These are phyloP conservation scores for Latrodectus hesperus DNA, from an alignment of 2,888 invertebrate species.

Conservation along the genomic window DNA sequence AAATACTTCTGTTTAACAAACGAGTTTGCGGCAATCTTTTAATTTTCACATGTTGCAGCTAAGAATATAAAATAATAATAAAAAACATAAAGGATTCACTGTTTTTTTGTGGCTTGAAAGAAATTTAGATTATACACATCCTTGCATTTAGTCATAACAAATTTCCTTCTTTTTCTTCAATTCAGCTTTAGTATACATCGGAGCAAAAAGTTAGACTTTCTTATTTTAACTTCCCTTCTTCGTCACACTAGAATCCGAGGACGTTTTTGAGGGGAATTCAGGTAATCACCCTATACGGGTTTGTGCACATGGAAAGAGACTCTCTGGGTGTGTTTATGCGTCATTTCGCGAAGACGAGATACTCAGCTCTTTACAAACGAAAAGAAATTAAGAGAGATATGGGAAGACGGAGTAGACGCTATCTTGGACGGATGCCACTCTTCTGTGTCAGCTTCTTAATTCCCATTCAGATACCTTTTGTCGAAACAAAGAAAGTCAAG, in stretches of 20 bases:
- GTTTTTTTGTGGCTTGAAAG: background rate
- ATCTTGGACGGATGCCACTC: slow-evolving; percentile 37
- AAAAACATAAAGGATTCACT: no score
- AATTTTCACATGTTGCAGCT: no score
- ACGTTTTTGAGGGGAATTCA: slow-evolving; percentile 26
- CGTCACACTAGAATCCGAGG: background rate
- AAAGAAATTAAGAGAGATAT: slow-evolving; percentile 13
- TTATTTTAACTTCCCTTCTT: slow-evolving; percentile 47
- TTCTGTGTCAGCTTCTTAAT: background rate
- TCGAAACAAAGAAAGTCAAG: slow-evolving; percentile 5
- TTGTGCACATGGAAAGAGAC: slow-evolving; percentile 14
- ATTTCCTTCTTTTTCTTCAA: background rate
- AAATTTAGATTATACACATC: slow-evolving; percentile 47
- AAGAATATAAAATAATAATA: no score
- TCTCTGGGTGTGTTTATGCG: slow-evolving; percentile 20
- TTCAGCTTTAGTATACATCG: background rate
- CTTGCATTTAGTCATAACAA: slow-evolving; percentile 56
- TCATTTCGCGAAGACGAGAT: slow-evolving; percentile 21
- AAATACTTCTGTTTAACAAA: no score
- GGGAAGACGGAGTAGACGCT: background rate
- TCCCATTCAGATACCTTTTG: slow-evolving; percentile 20
- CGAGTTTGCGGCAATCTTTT: no score
- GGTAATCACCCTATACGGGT: slow-evolving; percentile 46
- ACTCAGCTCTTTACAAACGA: slow-evolving; percentile 4
- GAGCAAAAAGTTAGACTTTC: slow-evolving; percentile 37